A percentile compares a stretch with the other conserved stretches of the same genome.
Conservation (phyloP, 2,888 invertebrate species). For the Operophtera brumata region DNA sequence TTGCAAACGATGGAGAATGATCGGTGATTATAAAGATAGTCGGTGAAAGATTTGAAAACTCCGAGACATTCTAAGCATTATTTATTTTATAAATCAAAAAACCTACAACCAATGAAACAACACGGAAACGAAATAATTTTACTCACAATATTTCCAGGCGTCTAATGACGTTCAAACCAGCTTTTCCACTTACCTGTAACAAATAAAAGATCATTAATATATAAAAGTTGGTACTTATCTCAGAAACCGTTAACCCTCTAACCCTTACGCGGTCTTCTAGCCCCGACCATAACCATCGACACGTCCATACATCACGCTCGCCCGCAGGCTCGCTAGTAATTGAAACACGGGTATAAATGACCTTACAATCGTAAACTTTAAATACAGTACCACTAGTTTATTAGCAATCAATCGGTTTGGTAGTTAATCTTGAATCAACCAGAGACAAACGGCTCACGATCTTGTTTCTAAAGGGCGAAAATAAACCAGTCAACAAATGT, state of each 20-base stretch:
- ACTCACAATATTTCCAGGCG: too few relatives aligned
- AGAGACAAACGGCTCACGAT: background rate
- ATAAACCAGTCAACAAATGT: background rate
- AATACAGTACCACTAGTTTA: constrained; percentile 8
- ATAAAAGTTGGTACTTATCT: background rate
- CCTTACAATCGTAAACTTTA: constrained; percentile 10
- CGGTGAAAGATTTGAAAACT: too few relatives aligned
- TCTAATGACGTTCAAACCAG: background rate
- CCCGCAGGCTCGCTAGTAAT: background rate
- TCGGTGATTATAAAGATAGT: too few relatives aligned
- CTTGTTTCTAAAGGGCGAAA: background rate
- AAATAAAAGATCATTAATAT: constrained; percentile 5
- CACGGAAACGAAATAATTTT: too few relatives aligned
- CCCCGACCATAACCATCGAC: background rate
- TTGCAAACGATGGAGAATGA: too few relatives aligned
- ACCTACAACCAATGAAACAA: too few relatives aligned
- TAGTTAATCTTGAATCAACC: background rate
- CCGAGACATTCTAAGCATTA: too few relatives aligned
- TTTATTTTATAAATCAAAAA: too few relatives aligned
- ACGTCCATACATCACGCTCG: background rate
- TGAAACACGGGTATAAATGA: constrained; percentile 10
- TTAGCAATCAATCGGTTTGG: constrained; percentile 8
- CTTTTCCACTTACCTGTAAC: constrained; percentile 17
- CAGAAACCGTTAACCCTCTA: background rate
- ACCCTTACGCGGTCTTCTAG: constrained; percentile 1